A percentile compares a stretch with the other conserved stretches of the same genome.
Evolutionary conservation across 2,888 invertebrate species (phyloP).

Genomic region (Melanophora roralis): DNA sequence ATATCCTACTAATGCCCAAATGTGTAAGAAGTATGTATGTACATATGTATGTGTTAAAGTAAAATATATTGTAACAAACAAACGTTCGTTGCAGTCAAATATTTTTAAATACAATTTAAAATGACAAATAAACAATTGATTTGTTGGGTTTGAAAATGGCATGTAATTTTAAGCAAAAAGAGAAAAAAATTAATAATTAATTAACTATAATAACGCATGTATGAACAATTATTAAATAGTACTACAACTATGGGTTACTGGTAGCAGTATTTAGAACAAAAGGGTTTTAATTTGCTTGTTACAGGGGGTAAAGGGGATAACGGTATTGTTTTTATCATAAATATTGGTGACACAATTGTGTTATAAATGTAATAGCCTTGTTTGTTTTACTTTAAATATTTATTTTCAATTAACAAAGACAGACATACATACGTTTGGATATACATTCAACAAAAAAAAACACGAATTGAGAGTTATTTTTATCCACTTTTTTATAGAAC

Average conservation of each 20-base stretch:
- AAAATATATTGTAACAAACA: neutral
- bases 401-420: conserved; percentile 54
- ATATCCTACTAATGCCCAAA: neutral
- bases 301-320: neutral
- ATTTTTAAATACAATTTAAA: conserved; percentile 31
- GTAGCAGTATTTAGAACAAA: neutral
- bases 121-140: conserved; percentile 56
- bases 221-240: neutral
- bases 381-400: conserved; percentile 54
- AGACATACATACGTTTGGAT: too few species aligned
- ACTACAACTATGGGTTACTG: neutral
- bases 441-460: neutral
- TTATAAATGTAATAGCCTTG: conserved; percentile 19
- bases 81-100: conserved; percentile 17
- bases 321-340: conserved; percentile 28
- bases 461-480: conserved; percentile 1
- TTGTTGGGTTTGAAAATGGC: conserved; percentile 57
- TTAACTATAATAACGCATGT: neutral
- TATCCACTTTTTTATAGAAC: neutral
- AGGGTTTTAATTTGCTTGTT: neutral
- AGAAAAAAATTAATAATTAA: conserved; percentile 12
- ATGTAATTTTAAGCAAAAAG: conserved; percentile 41
- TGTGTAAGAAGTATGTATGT: too few species aligned
- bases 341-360: neutral
- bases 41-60: too few species aligned